Conservation (phyloP, 2,113 vertebrate species). For the Noctilio leporinus region DNA sequence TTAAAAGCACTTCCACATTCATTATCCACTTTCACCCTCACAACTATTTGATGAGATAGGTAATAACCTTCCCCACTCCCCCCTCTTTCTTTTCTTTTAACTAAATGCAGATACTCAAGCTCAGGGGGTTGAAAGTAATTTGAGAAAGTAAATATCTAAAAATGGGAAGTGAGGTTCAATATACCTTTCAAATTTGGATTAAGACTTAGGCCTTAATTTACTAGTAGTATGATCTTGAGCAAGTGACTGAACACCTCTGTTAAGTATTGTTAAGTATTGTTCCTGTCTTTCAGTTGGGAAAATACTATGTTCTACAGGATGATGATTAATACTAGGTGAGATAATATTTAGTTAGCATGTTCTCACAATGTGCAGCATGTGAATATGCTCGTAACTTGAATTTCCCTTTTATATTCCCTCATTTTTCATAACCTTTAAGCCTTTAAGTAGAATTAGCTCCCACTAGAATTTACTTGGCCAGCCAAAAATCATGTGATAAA, state of each 20-base stretch:
- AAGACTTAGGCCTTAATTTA: not conserved
- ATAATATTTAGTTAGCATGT: not conserved
- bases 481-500: not conserved
- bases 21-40: constrained; percentile 31
- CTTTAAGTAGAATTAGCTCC: not conserved
- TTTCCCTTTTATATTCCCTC: not conserved
- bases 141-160: constrained; percentile 20
- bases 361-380: not conserved
- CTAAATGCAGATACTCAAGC: not conserved
- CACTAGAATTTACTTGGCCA: not conserved
- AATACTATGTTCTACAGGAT: not conserved
- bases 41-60: not conserved
- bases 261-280: not conserved
- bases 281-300: not conserved
- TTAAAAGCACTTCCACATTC: constrained; percentile 44
- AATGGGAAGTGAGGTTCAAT: not conserved
- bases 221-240: not conserved
- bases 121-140: not conserved
- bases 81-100: not conserved
- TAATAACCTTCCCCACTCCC: not conserved
- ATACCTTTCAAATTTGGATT: not conserved
- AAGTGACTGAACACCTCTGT: not conserved
- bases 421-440: not conserved
- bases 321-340: not conserved
- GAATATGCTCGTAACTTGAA: not conserved